Conservation (phyloP, 1,140 invertebrate genomes). For the Penaeus vannamei region DNA sequence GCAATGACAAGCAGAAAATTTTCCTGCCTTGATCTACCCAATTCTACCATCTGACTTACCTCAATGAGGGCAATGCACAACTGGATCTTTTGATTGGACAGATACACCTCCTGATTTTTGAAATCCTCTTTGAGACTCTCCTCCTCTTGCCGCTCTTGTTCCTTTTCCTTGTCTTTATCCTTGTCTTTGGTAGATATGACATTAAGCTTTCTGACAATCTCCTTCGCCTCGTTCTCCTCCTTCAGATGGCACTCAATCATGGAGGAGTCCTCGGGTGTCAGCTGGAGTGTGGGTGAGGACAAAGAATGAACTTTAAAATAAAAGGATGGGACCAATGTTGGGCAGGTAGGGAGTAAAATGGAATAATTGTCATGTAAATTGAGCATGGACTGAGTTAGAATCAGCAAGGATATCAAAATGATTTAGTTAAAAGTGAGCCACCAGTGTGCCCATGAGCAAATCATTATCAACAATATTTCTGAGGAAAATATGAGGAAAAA, state of each 20-base stretch:
- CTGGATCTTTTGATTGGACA: constrained; percentile 92
- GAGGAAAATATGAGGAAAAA: not conserved
- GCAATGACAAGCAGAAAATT: too few relatives aligned
- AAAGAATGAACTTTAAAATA: not conserved
- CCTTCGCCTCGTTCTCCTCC: constrained; percentile 79
- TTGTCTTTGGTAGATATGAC: constrained; percentile 88
- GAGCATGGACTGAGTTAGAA: too few relatives aligned
- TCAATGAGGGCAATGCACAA: constrained; percentile 85
- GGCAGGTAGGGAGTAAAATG: too few relatives aligned
- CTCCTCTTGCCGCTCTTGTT: constrained; percentile 79
- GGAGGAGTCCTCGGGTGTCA: constrained; percentile 86
- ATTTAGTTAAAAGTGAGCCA: too few relatives aligned
- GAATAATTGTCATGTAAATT: too few relatives aligned
- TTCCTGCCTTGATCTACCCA: not conserved
- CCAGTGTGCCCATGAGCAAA: too few relatives aligned
- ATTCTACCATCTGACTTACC: constrained; percentile 34
- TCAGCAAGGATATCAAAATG: too few relatives aligned
- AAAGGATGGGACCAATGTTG: not conserved
- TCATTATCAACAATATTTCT: too few relatives aligned
- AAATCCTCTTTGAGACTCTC: constrained; percentile 74
- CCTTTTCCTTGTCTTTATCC: constrained; percentile 79
- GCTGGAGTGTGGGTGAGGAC: constrained; percentile 73
- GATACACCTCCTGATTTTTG: constrained; percentile 47
- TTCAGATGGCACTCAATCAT: constrained; percentile 88
- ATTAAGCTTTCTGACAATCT: constrained; percentile 88